phyloP scores from a whole-genome alignment of 1,140 invertebrate genomes.

The Zaprionus ornatus region DNA sequence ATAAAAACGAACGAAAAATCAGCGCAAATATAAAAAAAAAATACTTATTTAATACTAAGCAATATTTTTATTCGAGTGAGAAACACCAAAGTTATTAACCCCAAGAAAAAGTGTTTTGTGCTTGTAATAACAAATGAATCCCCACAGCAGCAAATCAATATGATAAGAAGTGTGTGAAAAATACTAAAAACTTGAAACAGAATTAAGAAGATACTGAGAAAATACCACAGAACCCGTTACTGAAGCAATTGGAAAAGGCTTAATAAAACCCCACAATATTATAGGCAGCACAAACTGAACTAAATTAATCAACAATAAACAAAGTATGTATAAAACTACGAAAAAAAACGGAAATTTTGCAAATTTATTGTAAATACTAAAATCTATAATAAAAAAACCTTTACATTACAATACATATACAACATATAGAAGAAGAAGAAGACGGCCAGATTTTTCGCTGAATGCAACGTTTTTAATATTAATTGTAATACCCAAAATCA shows the following conservation, averaged over 20 bases:
- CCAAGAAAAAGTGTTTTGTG: conserved; percentile 24
- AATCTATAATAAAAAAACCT: conserved; percentile 26
- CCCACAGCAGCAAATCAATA: conserved; percentile 19
- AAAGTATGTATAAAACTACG: conserved; percentile 15
- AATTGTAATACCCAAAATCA: conserved; percentile 42
- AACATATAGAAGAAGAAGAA: conserved; percentile 14
- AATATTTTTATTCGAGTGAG: conserved; percentile 77
- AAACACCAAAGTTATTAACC: conserved; percentile 34
- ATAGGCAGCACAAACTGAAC: conserved; percentile 27
- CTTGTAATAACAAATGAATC: conserved; percentile 24
- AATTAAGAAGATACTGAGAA: conserved; percentile 21
- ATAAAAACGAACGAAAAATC: conserved; percentile 11
- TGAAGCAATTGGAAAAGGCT: conserved; percentile 66
- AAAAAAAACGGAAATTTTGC: conserved; percentile 22
- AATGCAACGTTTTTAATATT: conserved; percentile 60
- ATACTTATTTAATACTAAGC: conserved; percentile 59
- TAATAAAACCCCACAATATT: conserved; percentile 33
- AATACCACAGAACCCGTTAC: conserved; percentile 31
- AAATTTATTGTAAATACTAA: conserved; percentile 54
- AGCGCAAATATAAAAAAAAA: conserved; percentile 20
- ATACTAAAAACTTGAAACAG: conserved; percentile 3
- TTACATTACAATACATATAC: conserved; percentile 33
- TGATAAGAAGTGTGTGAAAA: conserved; percentile 25
- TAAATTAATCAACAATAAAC: conserved; percentile 14
- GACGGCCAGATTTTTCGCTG: conserved; percentile 42